Evolutionary conservation across 1,140 invertebrate species (phyloP).

Genomic region (Paraescarpia echinospica): DNA sequence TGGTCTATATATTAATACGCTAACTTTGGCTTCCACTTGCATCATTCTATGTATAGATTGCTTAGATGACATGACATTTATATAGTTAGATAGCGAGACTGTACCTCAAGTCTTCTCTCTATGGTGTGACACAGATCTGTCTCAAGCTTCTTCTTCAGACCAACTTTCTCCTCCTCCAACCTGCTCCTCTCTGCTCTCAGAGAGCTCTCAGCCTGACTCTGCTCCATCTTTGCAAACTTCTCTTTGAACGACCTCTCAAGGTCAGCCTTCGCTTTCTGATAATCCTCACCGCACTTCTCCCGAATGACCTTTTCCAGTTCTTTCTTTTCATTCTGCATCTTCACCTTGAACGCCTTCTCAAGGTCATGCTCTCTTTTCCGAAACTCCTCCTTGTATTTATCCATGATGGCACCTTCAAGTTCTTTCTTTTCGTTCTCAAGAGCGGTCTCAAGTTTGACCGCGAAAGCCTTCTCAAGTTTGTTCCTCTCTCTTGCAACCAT

Average conservation of each 20-base stretch:
- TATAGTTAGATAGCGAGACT: too few relatives aligned
- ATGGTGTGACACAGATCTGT: neutral
- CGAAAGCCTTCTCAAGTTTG: neutral
- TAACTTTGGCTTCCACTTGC: too few relatives aligned
- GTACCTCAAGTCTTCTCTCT: neutral
- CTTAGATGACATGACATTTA: too few relatives aligned
- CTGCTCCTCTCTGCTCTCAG: neutral
- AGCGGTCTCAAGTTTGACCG: neutral
- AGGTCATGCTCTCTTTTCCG: neutral
- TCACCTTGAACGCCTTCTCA: neutral
- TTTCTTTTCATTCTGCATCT: neutral
- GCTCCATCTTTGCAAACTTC: neutral
- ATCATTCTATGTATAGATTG: too few relatives aligned
- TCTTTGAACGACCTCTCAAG: neutral
- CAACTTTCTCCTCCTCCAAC: neutral
- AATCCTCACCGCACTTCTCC: neutral
- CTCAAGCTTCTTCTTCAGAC: neutral
- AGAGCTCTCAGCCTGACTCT: neutral
- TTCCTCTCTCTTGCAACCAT: neutral
- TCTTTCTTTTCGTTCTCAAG: slow-evolving; percentile 16
- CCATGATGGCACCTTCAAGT: slow-evolving; percentile 9
- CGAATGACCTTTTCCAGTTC: neutral
- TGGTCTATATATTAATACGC: too few relatives aligned
- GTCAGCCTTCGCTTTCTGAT: neutral
- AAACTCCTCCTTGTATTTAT: neutral